Evolutionary conservation across 2,888 invertebrate genomes (phyloP), one percentile per base, ranked within the genome.

Genomic region (Pogonocherus hispidulus): DNA sequence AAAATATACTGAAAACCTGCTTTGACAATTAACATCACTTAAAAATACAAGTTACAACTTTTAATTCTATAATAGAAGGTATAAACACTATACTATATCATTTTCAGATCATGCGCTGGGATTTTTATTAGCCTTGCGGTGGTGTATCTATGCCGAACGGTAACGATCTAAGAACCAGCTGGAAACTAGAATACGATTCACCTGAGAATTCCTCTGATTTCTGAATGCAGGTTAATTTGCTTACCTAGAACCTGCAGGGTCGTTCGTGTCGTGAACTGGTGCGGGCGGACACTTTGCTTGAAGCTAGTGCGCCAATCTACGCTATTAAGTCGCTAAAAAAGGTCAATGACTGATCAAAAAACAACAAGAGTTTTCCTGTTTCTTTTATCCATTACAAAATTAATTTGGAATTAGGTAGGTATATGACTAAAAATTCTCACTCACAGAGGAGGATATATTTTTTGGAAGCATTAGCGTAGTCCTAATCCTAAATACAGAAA

Each of bases 161-260:
- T 47, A 47, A 55, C 27, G 35, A 49, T 19, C 16, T 32, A 62
- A 62, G 22, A 62, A 47, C 20, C 32, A 47, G 19, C 59, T 27
- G 47, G 20, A 20, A 46, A 46, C 47, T 47, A 44, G 59, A 55
- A 20, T 59, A 32, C 47, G 46, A 59, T 44, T 20, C 44, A 57
- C 20, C 47, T 62, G 49, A 49, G 62, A 62, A 62, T 62, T 62
- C 49, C 22, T 62, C 20, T 22, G 51, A 62, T 62, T 62, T 62
- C 62, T 37, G 35, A 51, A 62, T 51, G 32, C 62, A 62, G 62
- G 49, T 62, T 51, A 62, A 62, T 62, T 62, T 62, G 62, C 62
- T 23, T 62, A 62, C 65, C 71, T 66, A 68, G 71, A 71, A 66
- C 70, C 71, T 66, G 68, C 67, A 71, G 71, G 71, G 71, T 63